phyloP scores from a whole-genome alignment of 2,797 vertebrate genomes.

The Pygocentrus nattereri region DNA sequence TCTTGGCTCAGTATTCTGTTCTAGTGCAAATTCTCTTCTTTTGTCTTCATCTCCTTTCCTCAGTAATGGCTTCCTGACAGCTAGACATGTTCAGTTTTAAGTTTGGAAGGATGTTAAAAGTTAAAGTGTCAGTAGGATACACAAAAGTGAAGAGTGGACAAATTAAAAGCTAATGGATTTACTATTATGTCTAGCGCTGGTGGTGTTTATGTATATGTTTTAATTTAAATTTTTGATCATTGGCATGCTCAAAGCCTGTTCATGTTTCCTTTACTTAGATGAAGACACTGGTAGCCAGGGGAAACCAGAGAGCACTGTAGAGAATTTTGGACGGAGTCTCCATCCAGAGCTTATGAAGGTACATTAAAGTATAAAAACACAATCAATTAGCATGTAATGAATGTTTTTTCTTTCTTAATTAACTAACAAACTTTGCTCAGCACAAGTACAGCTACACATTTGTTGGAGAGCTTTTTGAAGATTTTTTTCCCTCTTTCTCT shows the following conservation, averaged over 20 bases:
- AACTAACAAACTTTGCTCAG: background rate
- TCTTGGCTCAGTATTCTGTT: no score
- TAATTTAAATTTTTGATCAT: background rate
- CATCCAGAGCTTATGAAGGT: constrained; percentile 97
- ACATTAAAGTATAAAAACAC: constrained; percentile 53
- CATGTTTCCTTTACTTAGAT: constrained; percentile 76
- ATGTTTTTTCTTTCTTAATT: background rate
- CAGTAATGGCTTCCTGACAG: no score
- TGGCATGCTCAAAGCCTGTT: constrained; percentile 5
- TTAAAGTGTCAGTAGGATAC: no score
- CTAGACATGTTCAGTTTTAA: no score
- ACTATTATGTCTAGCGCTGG: background rate
- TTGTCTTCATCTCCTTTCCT: no score
- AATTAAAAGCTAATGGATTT: no score
- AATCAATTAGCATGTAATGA: background rate
- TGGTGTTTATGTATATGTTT: background rate
- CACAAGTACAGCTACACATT: background rate
- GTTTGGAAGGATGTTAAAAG: no score
- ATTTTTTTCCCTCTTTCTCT: constrained; percentile 47
- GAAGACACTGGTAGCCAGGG: constrained; percentile 89
- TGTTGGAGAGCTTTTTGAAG: background rate
- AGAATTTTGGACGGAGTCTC: constrained; percentile 92
- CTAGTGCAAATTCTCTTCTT: no score
- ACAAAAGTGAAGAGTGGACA: no score
- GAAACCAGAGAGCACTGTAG: constrained; percentile 90